Conservation (phyloP, 2,797 vertebrate genomes). For the Columba guinea region DNA sequence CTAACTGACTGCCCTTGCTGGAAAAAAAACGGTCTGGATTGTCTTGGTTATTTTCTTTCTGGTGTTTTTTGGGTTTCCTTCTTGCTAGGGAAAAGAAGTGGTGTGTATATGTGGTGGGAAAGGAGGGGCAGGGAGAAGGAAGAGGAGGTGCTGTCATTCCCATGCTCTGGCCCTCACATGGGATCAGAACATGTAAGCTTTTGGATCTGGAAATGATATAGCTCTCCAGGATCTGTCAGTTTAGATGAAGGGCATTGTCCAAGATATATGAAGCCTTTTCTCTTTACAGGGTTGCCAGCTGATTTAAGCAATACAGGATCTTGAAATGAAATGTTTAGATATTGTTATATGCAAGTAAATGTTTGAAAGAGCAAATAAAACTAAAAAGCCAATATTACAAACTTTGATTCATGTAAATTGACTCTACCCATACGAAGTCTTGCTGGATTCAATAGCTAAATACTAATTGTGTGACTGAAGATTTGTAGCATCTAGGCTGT, state of each 20-base stretch:
- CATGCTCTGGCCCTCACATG: accelerated
- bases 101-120: background rate
- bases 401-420: conserved; percentile 42
- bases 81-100: background rate
- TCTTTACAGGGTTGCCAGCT: background rate
- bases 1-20: background rate
- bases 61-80: background rate
- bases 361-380: conserved; percentile 32
- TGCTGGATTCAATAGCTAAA: background rate
- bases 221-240: background rate
- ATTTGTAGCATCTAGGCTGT: conserved; percentile 5
- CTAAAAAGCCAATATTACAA: conserved; percentile 33
- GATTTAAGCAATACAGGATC: background rate
- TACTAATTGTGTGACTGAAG: conserved; percentile 1
- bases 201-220: background rate
- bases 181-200: background rate
- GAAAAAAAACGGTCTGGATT: background rate
- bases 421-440: background rate
- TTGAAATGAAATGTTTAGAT: conserved; percentile 29
- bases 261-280: background rate
- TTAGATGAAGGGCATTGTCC: background rate
- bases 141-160: background rate
- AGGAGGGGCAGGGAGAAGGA: background rate
- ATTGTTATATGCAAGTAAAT: background rate
- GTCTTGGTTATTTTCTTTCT: background rate